phyloP scores from a whole-genome alignment of 1,140 invertebrate species.

The Microplitis mediator region DNA sequence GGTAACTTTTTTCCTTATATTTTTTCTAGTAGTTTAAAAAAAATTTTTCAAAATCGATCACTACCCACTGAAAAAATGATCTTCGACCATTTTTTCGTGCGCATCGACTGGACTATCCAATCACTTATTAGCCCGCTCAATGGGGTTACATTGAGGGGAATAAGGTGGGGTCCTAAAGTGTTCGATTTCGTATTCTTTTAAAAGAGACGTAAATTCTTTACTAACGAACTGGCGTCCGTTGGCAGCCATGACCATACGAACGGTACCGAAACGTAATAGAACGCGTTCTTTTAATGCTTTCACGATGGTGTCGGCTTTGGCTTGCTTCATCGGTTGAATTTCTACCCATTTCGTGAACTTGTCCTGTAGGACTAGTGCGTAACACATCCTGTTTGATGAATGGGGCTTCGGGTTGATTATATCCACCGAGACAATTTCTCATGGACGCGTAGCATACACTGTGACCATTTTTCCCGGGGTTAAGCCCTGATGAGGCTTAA shows the following conservation, averaged over 20 bases:
- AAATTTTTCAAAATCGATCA: no score
- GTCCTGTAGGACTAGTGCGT: neutral
- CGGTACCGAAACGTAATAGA: neutral
- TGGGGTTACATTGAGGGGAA: conserved; percentile 22
- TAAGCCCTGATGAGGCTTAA: neutral
- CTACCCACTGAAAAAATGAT: no score
- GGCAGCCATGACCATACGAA: neutral
- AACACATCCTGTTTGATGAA: neutral
- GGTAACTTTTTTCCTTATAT: no score
- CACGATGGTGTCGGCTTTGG: neutral
- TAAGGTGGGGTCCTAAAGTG: conserved; percentile 23
- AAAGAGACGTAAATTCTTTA: neutral
- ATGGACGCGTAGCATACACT: neutral
- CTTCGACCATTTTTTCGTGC: no score
- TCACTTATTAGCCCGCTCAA: conserved; percentile 21
- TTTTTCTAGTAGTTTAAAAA: no score
- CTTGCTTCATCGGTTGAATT: neutral
- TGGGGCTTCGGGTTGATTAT: neutral
- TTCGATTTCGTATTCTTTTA: neutral
- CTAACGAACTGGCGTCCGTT: conserved; percentile 7
- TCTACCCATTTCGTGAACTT: conserved; percentile 20
- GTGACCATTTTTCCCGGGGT: neutral
- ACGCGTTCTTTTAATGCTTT: neutral
- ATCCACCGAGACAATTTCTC: conserved; percentile 1
- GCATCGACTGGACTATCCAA: no score